Evolutionary conservation across 2,888 invertebrate genomes (phyloP), one percentile per base, ranked within the genome.

Genomic region (Hydraecia micacea): DNA sequence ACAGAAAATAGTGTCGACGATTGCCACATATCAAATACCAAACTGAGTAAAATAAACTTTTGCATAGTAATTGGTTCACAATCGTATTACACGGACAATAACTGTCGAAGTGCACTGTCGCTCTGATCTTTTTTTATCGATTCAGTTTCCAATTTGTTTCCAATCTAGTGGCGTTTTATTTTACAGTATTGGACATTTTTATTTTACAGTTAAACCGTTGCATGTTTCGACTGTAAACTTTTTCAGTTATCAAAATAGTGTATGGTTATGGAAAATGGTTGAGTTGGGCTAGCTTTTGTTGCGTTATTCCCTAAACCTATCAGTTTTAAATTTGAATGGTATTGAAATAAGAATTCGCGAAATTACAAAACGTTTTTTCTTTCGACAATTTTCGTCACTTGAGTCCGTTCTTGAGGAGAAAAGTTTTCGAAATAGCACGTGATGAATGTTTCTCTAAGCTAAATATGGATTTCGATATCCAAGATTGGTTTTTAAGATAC

Each of bases 81-180:
- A 67, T 82, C 36, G 70, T 36, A 58, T 74, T 15, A 60, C 71
- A 42, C 32, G 25, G 28, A 72, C 83, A 79, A 72, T 80, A 73
- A 67, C 76, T 85, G 70, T 81, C 70, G 39, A 21, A 66, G 28
- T 67, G 62, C 36, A 63, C 58, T 21, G 42, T 71, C 36, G 36
- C 18, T 39, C 3, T 68, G 52, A 58, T 72, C 13, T 68, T 85
- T 85, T 68, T 83, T 82, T 86, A 73, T 68, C 65, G 68, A 62
- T 81, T 42, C 77, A 36, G 71, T 82, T 82, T 86, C 74, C 86
- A 86, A 84, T 84, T 84, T 62, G 77, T 82, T 84, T 74, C 82
- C 86, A 77, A 77, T 77, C 52, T 66, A 60, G 60, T 62, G 65
- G 32, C 49, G 73, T 77, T 86, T 77, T 72, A 72, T 77, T 85